phyloP scores from a whole-genome alignment of 2,797 vertebrate species.

The Crenuchus spilurus region DNA sequence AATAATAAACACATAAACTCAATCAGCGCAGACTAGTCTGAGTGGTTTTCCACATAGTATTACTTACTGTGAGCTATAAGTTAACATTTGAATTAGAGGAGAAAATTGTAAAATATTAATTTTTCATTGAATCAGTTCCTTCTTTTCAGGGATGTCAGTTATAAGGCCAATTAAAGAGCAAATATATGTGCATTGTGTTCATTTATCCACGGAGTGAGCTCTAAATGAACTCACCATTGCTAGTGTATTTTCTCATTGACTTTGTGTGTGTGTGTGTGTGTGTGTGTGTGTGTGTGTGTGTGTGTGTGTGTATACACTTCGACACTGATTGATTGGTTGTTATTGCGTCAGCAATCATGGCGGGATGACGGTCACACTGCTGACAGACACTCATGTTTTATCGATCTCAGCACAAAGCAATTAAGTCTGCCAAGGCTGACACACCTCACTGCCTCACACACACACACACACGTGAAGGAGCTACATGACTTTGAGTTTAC shows the following conservation, averaged over 20 bases:
- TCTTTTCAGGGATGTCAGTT: no score
- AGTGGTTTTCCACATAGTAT: no score
- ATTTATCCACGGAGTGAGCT: no score
- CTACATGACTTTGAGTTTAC: not conserved
- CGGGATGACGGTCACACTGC: constrained; percentile 12
- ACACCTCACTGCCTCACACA: constrained; percentile 10
- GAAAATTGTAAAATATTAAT: no score
- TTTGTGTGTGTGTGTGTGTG: not conserved
- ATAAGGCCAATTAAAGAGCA: no score
- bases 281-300: not conserved
- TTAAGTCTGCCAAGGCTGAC: constrained; percentile 36
- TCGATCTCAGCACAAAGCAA: constrained; percentile 40
- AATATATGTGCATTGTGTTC: no score
- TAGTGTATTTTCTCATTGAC: not conserved
- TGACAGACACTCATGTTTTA: constrained; percentile 45
- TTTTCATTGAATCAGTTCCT: no score
- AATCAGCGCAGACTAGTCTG: no score
- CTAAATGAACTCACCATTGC: not conserved
- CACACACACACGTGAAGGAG: not conserved
- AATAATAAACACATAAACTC: no score
- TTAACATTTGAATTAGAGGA: no score
- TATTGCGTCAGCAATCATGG: constrained; percentile 40
- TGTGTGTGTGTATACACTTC: not conserved
- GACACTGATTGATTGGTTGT: constrained; percentile 43
- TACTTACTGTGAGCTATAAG: no score